Evolutionary conservation across 2,797 vertebrate species (phyloP), one percentile per base, ranked within the genome.

Genomic region (Merluccius polli): DNA sequence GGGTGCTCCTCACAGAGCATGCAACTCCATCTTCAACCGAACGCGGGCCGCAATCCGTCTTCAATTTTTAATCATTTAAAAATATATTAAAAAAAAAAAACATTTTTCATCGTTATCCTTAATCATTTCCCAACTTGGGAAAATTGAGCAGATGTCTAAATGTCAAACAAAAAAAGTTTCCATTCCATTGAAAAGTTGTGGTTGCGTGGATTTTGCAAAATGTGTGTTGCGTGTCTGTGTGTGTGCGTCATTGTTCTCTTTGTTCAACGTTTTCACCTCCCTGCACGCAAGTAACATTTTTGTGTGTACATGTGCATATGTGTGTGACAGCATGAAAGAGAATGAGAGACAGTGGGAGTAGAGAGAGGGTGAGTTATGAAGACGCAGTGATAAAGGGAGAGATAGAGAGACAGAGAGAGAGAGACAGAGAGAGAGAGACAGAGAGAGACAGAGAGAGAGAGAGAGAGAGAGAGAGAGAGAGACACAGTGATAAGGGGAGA

Each of bases 241-340:
- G 0, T 52, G 48, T 52, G 48, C n/a, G 48, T n/a, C 21, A 52
- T 52, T 83, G 83, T 83, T 89, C 48, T 52, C 48, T 18, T 18
- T n/a, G 48, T 44, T 21, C 5, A 38, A 7, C 7, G 48, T 52
- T 52, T 52, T n/a, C n/a, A 21, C 21, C 21, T n/a, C 21, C 2
- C 52, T n/a, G n/a, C 52, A 63, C 52, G 52, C 52, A 27, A 63
- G 52, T 6, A n/a, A 63, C 52, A 12, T 63, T 63, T 63, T 63
- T 59, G 52, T n/a, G 33, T 35, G 33, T 35, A 35, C 8, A 35
- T 35, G 33, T 35, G 33, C 36, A 38, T 38, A 12, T 38, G 36
- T 38, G 36, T 38, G 52, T 63, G 52, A 63, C n/a, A 27, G 8
- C 2, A 7, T 11, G 52, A 24, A 15, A 63, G 52, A 7, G n/a